A percentile compares a stretch with the other conserved stretches of the same genome.
Evolutionary conservation across 2,113 vertebrate genomes (phyloP).

Genomic region (Pyxicephalus adspersus): DNA sequence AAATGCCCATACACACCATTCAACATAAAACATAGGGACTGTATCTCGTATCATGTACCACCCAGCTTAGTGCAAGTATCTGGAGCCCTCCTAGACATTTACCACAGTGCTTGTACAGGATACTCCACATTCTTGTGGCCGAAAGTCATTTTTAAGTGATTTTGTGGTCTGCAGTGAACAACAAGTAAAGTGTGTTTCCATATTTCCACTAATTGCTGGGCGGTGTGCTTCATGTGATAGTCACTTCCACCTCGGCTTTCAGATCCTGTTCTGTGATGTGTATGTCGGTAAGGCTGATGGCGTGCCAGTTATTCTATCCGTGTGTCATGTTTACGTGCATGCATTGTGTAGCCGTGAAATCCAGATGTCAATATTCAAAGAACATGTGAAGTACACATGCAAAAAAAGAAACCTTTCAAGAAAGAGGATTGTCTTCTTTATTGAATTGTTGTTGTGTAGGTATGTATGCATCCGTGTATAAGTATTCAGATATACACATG

Average conservation of each 20-base stretch:
- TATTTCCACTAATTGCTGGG: conserved; percentile 24
- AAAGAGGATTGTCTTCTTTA: too few species aligned
- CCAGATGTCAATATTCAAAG: too few species aligned
- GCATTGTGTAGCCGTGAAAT: background rate
- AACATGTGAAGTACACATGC: too few species aligned
- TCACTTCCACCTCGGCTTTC: background rate
- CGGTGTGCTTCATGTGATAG: background rate
- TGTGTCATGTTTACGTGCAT: background rate
- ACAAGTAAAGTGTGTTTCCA: conserved; percentile 7
- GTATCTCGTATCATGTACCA: background rate
- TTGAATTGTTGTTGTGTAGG: too few species aligned
- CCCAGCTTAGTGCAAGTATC: background rate
- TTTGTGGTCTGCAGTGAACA: conserved; percentile 12
- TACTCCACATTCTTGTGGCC: conserved; percentile 31
- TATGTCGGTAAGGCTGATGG: background rate
- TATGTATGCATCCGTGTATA: too few species aligned
- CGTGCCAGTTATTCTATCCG: background rate
- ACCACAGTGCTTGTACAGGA: conserved; percentile 2
- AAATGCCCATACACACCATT: background rate
- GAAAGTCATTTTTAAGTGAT: background rate
- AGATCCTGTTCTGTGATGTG: too few species aligned
- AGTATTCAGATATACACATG: too few species aligned
- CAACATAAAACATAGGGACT: background rate
- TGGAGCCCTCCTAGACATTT: background rate
- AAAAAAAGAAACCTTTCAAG: too few species aligned